These are phyloP conservation scores for Vicugna pacos DNA, from an alignment of 2,113 vertebrate genomes.

Conservation along the genomic window DNA sequence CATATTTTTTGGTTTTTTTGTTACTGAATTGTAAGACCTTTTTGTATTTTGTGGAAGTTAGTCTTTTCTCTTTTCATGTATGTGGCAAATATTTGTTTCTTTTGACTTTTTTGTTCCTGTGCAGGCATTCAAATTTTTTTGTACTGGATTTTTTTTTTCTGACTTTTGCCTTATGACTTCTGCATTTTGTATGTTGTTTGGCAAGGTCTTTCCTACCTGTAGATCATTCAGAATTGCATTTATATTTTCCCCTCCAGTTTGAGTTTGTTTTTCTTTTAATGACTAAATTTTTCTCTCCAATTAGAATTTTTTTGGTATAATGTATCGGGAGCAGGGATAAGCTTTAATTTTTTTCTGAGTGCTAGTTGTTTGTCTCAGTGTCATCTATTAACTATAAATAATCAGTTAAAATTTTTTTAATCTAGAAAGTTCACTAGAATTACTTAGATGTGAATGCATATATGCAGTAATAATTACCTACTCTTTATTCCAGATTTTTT, in stretches of 20 bases:
- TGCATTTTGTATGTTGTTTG: background rate
- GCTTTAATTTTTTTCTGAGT: background rate
- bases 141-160: background rate
- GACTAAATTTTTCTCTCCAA: background rate
- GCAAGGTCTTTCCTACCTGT: background rate
- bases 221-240: background rate
- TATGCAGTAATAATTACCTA: background rate
- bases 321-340: background rate
- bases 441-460: background rate
- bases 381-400: background rate
- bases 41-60: background rate
- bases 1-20: background rate
- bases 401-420: background rate
- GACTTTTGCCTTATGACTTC: background rate
- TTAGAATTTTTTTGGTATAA: background rate
- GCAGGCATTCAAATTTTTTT: background rate
- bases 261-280: background rate
- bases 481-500: background rate
- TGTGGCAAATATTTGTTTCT: background rate
- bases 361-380: background rate
- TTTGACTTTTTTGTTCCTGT: background rate
- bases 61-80: background rate
- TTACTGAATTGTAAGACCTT: background rate
- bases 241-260: background rate
- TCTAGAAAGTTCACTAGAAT: background rate